Conservation (phyloP, 2,888 invertebrate species). For the Philereme vetulata region DNA sequence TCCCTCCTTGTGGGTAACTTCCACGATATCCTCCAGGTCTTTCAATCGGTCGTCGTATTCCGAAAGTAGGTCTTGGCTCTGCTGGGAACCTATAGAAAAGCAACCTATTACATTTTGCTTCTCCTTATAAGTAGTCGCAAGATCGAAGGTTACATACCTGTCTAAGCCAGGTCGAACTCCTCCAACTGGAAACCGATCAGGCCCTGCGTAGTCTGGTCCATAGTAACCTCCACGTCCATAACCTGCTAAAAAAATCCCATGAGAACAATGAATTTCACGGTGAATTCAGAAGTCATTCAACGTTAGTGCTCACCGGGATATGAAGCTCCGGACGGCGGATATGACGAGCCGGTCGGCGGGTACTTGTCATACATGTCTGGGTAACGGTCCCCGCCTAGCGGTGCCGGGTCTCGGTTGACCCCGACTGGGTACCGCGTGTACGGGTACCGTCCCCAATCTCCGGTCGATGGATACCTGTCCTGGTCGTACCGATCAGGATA, state of each 20-base stretch:
- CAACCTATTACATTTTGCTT: not conserved
- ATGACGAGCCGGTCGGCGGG: conserved; percentile 81
- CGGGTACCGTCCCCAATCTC: conserved; percentile 76
- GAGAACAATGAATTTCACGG: conserved; percentile 35
- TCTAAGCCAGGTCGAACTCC: conserved; percentile 76
- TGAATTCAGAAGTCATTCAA: conserved; percentile 31
- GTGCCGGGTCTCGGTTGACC: conserved; percentile 77
- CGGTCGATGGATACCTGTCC: conserved; percentile 67
- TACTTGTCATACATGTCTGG: conserved; percentile 82
- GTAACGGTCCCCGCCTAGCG: conserved; percentile 78
- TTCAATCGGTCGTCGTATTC: conserved; percentile 65
- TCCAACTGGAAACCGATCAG: conserved; percentile 76
- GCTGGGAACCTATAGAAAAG: conserved; percentile 60
- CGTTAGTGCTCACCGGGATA: conserved; percentile 73
- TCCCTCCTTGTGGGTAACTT: conserved; percentile 72
- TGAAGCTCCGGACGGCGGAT: conserved; percentile 83
- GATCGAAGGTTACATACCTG: conserved; percentile 64
- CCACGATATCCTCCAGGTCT: conserved; percentile 81
- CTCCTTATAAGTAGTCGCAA: not conserved
- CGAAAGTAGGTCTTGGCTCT: conserved; percentile 72
- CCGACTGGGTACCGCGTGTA: conserved; percentile 74
- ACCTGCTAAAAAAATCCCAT: conserved; percentile 37
- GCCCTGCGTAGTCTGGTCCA: conserved; percentile 63
- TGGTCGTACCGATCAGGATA: conserved; percentile 80
- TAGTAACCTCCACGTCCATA: conserved; percentile 75